Conservation (phyloP, 2,888 invertebrate species). For the Lepidocyrtinus sp. region DNA sequence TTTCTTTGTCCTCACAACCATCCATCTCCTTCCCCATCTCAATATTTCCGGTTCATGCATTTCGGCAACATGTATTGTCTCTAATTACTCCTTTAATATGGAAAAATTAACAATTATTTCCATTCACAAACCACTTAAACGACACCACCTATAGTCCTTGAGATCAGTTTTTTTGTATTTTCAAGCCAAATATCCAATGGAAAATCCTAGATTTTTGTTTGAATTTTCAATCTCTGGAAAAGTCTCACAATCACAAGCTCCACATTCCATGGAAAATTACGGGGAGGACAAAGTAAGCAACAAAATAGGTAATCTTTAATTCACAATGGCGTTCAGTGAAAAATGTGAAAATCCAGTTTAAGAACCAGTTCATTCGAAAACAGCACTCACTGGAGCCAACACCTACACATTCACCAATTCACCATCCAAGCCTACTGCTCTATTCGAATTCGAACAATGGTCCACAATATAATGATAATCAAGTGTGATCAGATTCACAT, state of each 20-base stretch:
- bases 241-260: background rate
- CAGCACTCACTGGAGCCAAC: background rate
- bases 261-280: background rate
- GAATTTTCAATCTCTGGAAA: background rate
- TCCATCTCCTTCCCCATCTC: background rate
- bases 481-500: constrained; percentile 8
- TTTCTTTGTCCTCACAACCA: background rate
- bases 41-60: background rate
- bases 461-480: background rate
- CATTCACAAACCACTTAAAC: too few species aligned
- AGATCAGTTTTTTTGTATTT: too few species aligned
- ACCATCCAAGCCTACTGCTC: background rate
- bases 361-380: background rate
- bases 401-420: background rate
- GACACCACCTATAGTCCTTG: too few species aligned
- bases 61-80: background rate
- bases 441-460: background rate
- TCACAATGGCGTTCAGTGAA: background rate
- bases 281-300: background rate
- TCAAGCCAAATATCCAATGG: too few species aligned
- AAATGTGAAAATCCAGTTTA: constrained; percentile 1
- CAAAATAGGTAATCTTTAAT: background rate
- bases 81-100: background rate
- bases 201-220: too few species aligned
- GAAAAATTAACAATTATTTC: too few species aligned